These are phyloP conservation scores for Myzus persicae DNA, from an alignment of 1,140 invertebrate species.

Conservation along the genomic window DNA sequence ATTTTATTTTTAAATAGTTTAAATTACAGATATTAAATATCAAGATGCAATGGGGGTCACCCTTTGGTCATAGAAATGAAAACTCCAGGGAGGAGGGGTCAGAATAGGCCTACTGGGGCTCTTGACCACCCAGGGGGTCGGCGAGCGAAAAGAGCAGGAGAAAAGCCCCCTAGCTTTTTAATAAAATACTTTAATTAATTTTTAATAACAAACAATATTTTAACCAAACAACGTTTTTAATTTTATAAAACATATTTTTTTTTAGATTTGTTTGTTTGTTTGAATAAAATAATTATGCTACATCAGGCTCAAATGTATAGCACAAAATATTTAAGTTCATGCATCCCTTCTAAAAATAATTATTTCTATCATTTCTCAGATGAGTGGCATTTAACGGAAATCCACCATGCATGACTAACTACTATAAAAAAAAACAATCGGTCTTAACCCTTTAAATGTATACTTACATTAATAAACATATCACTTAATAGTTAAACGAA, in stretches of 20 bases:
- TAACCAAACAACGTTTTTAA: neutral
- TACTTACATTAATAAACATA: constrained; percentile 34
- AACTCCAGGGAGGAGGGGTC: too few relatives aligned
- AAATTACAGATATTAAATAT: neutral
- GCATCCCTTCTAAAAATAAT: neutral
- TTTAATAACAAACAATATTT: too few relatives aligned
- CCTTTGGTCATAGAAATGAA: too few relatives aligned
- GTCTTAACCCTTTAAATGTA: neutral
- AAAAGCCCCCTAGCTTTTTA: neutral
- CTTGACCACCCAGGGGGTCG: neutral
- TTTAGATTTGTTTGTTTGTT: neutral
- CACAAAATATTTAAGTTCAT: neutral
- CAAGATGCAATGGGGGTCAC: neutral
- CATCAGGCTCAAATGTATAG: neutral
- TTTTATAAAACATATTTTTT: neutral
- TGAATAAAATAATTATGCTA: neutral
- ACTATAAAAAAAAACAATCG: neutral
- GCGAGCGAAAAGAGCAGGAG: neutral
- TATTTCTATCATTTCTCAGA: neutral
- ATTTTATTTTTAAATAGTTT: neutral
- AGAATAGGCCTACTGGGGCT: neutral
- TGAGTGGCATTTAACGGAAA: constrained; percentile 1
- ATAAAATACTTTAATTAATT: neutral
- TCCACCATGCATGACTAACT: neutral
- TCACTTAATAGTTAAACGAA: neutral